Conservation (phyloP, 2,888 invertebrate genomes). For the Colletes collaris region DNA sequence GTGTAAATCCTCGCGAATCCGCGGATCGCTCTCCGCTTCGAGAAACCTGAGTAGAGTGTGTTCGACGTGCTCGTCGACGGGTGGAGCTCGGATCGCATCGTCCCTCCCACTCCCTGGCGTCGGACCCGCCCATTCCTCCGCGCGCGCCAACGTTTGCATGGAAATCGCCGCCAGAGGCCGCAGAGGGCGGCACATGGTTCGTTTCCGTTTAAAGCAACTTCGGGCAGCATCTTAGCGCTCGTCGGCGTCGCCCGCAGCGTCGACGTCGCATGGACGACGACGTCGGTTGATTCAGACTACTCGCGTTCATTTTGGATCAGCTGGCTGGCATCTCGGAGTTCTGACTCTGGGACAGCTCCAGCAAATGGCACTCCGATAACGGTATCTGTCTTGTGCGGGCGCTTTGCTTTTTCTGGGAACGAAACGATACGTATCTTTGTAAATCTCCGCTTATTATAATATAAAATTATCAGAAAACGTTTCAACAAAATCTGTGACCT, state of each 20-base stretch:
- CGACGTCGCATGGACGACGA: slow-evolving; percentile 64
- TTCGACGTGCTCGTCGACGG: background rate
- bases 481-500: too few species aligned
- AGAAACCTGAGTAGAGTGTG: slow-evolving; percentile 45
- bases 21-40: background rate
- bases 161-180: slow-evolving; percentile 10
- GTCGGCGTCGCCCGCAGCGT: slow-evolving; percentile 60
- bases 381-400: slow-evolving; percentile 91
- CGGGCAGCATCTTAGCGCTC: slow-evolving; percentile 56
- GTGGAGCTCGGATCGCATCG: background rate
- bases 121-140: slow-evolving; percentile 6
- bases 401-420: slow-evolving; percentile 89
- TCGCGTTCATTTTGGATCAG: slow-evolving; percentile 79
- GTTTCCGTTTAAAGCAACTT: slow-evolving; percentile 50
- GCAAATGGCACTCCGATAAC: slow-evolving; percentile 89
- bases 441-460: too few species aligned
- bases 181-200: background rate
- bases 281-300: slow-evolving; percentile 65
- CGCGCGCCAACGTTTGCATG: background rate
- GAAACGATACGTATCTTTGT: too few species aligned
- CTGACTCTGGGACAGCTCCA: slow-evolving; percentile 85
- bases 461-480: too few species aligned
- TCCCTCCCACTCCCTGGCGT: too few species aligned
- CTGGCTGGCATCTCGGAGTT: slow-evolving; percentile 79
- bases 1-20: slow-evolving; percentile 5